These are phyloP conservation scores for Trichonephila clavipes DNA, from an alignment of 1,140 invertebrate genomes.

Conservation along the genomic window DNA sequence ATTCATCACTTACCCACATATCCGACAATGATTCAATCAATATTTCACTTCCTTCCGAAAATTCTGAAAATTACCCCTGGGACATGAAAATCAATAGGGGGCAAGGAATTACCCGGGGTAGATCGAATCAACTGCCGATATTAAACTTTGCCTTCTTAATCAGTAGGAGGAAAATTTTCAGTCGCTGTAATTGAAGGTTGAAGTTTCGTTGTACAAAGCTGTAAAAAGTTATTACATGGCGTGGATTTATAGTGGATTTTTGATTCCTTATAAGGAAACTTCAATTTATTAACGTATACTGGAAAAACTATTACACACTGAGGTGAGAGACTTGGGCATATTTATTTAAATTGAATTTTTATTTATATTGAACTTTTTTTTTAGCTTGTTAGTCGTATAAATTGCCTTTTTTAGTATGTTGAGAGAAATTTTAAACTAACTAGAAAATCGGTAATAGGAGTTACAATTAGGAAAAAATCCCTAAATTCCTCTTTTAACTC, in stretches of 20 bases:
- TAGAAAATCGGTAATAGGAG: no score
- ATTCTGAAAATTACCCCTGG: constrained; percentile 12
- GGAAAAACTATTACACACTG: not conserved
- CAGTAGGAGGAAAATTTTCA: constrained; percentile 9
- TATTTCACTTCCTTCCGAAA: constrained; percentile 36
- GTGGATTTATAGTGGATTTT: not conserved
- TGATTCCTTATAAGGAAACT: not conserved
- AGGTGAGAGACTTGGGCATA: no score
- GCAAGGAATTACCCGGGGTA: not conserved
- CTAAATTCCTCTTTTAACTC: no score
- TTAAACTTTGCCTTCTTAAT: constrained; percentile 34
- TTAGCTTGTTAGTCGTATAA: no score
- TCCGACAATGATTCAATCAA: not conserved
- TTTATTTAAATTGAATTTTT: no score
- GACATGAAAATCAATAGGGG: constrained; percentile 22
- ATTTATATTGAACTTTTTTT: no score
- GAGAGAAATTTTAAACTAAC: no score
- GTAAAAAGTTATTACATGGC: not conserved
- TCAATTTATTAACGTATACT: not conserved
- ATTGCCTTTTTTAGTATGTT: no score
- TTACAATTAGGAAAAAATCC: no score
- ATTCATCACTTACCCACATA: not conserved
- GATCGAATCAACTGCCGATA: constrained; percentile 25
- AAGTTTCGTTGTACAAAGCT: not conserved
- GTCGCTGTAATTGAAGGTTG: not conserved